Base-by-base conservation (phyloP, 2,113 vertebrate genomes). In the Hassar affinis region DNA sequence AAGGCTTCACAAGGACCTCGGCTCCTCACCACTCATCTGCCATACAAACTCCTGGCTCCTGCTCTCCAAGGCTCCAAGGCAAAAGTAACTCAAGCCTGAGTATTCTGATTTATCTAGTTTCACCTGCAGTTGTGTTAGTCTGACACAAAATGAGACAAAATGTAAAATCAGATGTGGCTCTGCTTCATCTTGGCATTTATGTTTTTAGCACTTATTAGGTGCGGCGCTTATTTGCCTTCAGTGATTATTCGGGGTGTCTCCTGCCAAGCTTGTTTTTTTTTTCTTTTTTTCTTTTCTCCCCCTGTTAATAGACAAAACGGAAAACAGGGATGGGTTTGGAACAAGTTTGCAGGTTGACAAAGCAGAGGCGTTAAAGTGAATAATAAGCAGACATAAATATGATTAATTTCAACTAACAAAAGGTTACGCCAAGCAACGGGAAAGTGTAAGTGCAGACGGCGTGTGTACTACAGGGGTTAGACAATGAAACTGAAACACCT, bases 21-120 rank as follows among this genome's bases (percentile, higher is more conserved):
- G 4, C 75, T 96, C 61, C 81, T 97, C 85, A 96, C 96, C 86
- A 95, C 95, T 25, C 96, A 97, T 90, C 89, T 98, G 86, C 93
- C 94, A 0, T 89, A 94, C 71, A 87, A 64, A 1, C 62, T 94
- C 27, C 91, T 97, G 78, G 92, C 90, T 9, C 89, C 92, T 0
- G 84, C 92, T 6, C 93, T 97, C 33, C 90, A 88, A 88, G 89
- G 81, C 35, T 91, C 93, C 82, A 95, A 93, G 76, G 90, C 95
- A 85, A 96, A 95, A 94, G 96, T 96, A 64, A 83, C 45, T 78
- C 11, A 68, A 71, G 22, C 33, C 17, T 22, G n/a, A n/a, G n/a
- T n/a, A n/a, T n/a, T 5, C 59, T 47, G 61, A 9, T 20, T 22
- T 45, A n/a, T 49, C 6, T 25, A 52, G 17, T 25, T 25, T 57